phyloP scores from a whole-genome alignment of 2,888 invertebrate species.

The Drosophila infuscata region DNA sequence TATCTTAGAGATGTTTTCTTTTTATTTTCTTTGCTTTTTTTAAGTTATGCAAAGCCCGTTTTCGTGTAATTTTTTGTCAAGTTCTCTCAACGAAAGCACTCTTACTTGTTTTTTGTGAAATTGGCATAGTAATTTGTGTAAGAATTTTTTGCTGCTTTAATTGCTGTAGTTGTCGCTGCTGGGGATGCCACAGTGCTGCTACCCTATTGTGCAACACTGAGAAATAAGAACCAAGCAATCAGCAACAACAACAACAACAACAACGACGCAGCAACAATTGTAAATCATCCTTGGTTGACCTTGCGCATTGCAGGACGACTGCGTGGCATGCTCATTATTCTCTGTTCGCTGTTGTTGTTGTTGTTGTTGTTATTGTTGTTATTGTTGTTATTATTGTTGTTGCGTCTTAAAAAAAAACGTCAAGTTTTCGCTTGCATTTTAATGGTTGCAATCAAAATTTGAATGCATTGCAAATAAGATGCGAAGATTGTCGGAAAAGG shows the following conservation, averaged over 20 bases:
- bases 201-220: slow-evolving; percentile 45
- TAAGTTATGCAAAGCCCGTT: background rate
- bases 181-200: slow-evolving; percentile 37
- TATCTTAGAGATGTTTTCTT: background rate
- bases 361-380: slow-evolving; percentile 27
- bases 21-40: background rate
- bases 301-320: slow-evolving; percentile 64
- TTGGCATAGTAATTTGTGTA: slow-evolving; percentile 47
- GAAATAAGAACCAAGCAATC: slow-evolving; percentile 25
- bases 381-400: slow-evolving; percentile 34
- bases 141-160: slow-evolving; percentile 53
- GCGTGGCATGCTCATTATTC: slow-evolving; percentile 70
- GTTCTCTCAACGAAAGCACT: background rate
- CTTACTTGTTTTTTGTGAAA: slow-evolving; percentile 27
- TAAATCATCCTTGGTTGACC: slow-evolving; percentile 71
- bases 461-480: slow-evolving; percentile 67
- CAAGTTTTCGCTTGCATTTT: slow-evolving; percentile 70
- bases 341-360: slow-evolving; percentile 32
- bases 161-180: slow-evolving; percentile 65
- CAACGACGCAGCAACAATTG: slow-evolving; percentile 53
- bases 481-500: slow-evolving; percentile 49
- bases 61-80: background rate
- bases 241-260: slow-evolving; percentile 26
- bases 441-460: slow-evolving; percentile 77
- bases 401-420: slow-evolving; percentile 31